Conservation (phyloP, 2,113 vertebrate genomes). For the Macaca nemestrina region DNA sequence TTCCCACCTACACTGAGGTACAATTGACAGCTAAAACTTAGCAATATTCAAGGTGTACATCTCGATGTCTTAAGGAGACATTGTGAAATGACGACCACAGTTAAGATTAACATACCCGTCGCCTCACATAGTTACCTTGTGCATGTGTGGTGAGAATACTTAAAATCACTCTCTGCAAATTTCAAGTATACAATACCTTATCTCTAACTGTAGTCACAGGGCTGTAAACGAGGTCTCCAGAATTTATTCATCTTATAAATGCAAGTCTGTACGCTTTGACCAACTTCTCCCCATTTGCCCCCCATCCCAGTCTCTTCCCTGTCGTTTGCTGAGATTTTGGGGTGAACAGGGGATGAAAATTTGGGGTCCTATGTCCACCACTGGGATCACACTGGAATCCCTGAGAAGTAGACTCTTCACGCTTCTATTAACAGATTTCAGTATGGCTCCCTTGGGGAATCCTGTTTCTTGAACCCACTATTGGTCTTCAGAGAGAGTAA, state of each 20-base stretch:
- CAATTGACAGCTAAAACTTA: background rate
- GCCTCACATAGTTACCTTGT: background rate
- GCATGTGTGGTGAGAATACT: background rate
- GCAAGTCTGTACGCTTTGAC: background rate
- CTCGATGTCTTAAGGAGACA: background rate
- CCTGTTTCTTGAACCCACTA: background rate
- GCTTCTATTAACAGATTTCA: background rate
- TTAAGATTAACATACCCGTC: background rate
- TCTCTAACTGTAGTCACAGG: background rate
- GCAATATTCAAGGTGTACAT: background rate
- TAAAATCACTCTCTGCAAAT: background rate
- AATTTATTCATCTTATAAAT: background rate
- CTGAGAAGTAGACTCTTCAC: background rate
- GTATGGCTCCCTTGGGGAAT: background rate
- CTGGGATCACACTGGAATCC: background rate
- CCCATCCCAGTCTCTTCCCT: background rate
- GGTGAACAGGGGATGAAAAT: background rate
- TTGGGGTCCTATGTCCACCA: background rate
- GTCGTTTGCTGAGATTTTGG: background rate
- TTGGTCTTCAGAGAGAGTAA: background rate
- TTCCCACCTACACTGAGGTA: background rate
- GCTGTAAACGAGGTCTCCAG: background rate
- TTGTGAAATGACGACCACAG: background rate
- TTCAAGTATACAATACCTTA: background rate
- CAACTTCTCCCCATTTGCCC: background rate